Evolutionary conservation across 2,113 vertebrate genomes (phyloP).

Genomic region (Onychorhynchus coronatus): DNA sequence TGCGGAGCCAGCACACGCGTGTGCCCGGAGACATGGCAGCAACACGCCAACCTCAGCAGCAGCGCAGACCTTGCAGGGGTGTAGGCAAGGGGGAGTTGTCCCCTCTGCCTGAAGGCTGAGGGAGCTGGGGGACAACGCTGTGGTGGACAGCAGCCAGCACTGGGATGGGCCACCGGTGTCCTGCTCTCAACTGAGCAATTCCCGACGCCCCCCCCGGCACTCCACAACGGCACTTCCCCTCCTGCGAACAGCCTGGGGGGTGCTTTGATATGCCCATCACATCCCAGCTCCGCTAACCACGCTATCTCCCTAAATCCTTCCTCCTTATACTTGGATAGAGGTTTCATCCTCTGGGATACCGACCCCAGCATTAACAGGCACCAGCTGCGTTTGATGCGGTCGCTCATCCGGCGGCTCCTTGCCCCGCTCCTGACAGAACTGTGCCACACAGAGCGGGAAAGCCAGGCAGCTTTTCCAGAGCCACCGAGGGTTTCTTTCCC

Average conservation of each 20-base stretch:
- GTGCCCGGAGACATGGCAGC: background rate
- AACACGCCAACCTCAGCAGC: rapidly evolving
- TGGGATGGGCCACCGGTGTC: rapidly evolving
- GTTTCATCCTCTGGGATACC: background rate
- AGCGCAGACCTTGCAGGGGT: rapidly evolving
- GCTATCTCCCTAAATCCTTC: background rate
- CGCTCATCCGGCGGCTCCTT: background rate
- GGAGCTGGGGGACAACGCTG: background rate
- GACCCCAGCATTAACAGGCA: background rate
- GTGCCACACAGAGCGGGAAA: background rate
- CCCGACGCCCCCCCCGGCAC: rapidly evolving
- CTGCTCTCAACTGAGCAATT: rapidly evolving
- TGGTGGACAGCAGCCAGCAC: background rate
- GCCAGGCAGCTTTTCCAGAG: background rate
- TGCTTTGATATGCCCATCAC: background rate
- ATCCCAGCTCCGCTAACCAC: background rate
- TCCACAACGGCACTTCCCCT: background rate
- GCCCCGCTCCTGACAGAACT: background rate
- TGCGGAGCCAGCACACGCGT: rapidly evolving
- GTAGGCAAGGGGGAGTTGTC: rapidly evolving
- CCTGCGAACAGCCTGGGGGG: background rate
- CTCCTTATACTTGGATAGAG: background rate
- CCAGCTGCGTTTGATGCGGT: background rate
- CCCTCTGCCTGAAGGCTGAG: rapidly evolving
- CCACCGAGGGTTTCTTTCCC: background rate